A percentile compares a stretch with the other conserved stretches of the same genome.
phyloP scores from a whole-genome alignment of 2,797 vertebrate genomes.

The Chiroxiphia lanceolata region DNA sequence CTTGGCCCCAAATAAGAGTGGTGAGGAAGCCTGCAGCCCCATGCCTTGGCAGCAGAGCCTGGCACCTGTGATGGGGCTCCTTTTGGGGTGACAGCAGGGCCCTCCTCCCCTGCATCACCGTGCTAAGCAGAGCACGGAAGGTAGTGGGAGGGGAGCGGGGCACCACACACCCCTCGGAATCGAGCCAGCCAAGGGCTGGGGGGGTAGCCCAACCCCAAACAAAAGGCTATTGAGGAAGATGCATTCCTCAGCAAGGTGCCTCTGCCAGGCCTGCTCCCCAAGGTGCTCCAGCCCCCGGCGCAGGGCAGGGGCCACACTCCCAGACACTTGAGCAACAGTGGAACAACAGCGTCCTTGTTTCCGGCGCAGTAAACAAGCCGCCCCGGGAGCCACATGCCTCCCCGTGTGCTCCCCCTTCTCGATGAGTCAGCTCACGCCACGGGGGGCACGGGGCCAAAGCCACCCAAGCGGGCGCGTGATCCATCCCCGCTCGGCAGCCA shows the following conservation, averaged over 20 bases:
- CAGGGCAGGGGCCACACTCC: conserved; percentile 14
- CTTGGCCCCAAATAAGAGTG: not conserved
- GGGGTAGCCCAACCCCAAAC: conserved; percentile 16
- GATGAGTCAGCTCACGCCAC: not conserved
- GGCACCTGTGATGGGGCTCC: not conserved
- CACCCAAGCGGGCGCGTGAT: not conserved
- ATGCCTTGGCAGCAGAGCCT: not conserved
- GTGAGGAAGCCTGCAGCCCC: not conserved
- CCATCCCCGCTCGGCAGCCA: not conserved
- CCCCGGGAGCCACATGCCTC: not conserved
- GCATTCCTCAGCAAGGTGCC: conserved; percentile 66
- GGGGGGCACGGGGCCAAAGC: not conserved
- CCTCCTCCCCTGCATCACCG: not conserved
- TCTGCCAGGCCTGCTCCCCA: conserved; percentile 54
- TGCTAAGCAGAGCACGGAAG: not conserved
- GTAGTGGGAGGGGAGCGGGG: not conserved
- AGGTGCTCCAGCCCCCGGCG: conserved; percentile 37
- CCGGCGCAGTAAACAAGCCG: conserved; percentile 39
- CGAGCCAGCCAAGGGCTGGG: not conserved
- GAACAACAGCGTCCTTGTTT: conserved; percentile 52
- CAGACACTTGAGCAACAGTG: conserved; percentile 46
- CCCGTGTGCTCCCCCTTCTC: not conserved
- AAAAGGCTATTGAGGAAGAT: conserved; percentile 60
- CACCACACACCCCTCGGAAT: not conserved
- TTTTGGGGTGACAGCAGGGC: not conserved